Evolutionary conservation across 2,888 invertebrate genomes (phyloP).

Genomic region (Meliscaeva auricollis): DNA sequence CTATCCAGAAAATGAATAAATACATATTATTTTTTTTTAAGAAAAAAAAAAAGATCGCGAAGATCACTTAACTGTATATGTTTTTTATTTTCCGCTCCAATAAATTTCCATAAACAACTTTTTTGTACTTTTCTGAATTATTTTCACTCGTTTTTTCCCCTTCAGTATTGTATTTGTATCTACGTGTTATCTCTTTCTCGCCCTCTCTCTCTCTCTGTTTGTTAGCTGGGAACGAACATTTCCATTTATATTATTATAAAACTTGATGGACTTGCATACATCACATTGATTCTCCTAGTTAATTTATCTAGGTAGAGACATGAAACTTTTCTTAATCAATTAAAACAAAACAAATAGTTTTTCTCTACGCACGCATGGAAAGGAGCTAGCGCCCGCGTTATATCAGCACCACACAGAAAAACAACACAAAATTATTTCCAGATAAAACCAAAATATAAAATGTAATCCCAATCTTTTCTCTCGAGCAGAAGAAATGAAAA

Average conservation of each 20-base stretch:
- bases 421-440: background rate
- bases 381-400: constrained; percentile 30
- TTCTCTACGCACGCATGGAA: constrained; percentile 29
- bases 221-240: constrained; percentile 20
- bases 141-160: constrained; percentile 56
- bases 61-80: constrained; percentile 62
- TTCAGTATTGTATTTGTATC: constrained; percentile 5
- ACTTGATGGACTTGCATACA: constrained; percentile 18
- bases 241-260: constrained; percentile 17
- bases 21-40: constrained; percentile 48
- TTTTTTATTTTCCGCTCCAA: constrained; percentile 76
- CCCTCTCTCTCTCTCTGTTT: constrained; percentile 2
- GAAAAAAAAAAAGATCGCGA: constrained; percentile 57
- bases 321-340: constrained; percentile 47
- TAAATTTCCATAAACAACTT: constrained; percentile 72
- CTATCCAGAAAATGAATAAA: constrained; percentile 13
- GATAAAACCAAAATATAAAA: background rate
- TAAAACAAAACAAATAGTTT: constrained; percentile 18
- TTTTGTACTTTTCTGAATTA: constrained; percentile 44
- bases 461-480: constrained; percentile 44
- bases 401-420: constrained; percentile 50
- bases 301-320: constrained; percentile 14
- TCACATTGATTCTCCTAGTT: background rate
- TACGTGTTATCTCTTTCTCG: constrained; percentile 16
- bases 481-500: constrained; percentile 21